Evolutionary conservation across 2,888 invertebrate genomes (phyloP), one percentile per base, ranked within the genome.

Genomic region (Dascillus cervinus): DNA sequence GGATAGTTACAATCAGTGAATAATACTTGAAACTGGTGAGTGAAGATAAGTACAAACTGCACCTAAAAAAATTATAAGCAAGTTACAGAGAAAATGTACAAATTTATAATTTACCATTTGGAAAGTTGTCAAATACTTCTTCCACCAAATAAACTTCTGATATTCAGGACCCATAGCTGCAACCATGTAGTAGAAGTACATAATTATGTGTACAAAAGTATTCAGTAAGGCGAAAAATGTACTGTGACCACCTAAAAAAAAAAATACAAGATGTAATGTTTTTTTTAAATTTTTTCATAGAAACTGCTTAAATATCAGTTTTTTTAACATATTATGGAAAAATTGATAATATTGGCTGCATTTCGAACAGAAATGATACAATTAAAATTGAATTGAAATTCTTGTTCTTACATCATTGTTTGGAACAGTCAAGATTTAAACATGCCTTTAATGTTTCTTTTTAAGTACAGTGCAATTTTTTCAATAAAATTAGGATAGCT

Each of bases 161-260:
- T 87, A 94, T 57, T 77, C 70, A 22, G 94, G 94, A 29, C 95
- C 95, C 80, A 94, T 81, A 12, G 94, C 94, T 3, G 95, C 79
- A 41, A 95, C 73, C 81, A 92, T 91, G 64, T 95, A 96, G 68
- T 96, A 96, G 66, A 87, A 87, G 67, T 96, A 95, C 95, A 96
- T 95, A 43, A 95, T 77, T 56, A 95, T 86, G 67, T 96, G 95
- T 38, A 96, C 94, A 62, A 94, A 91, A 2, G 91, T 84, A 67
- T 95, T 95, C 52, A 94, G 73, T 51, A 92, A 73, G 17, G 92
- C 86, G 65, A 95, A 95, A 73, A 95, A 95, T 36, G 95, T 94
- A 64, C 91, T 91, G 71, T 95, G 94, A 22, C 95, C 94, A 66
- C 94, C 94, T 88, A 65, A 9, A 64, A 64, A 41, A 37, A 41